Evolutionary conservation across 2,113 vertebrate species (phyloP), one percentile per base, ranked within the genome.

Genomic region (Cyphomyrus discorhynchus): DNA sequence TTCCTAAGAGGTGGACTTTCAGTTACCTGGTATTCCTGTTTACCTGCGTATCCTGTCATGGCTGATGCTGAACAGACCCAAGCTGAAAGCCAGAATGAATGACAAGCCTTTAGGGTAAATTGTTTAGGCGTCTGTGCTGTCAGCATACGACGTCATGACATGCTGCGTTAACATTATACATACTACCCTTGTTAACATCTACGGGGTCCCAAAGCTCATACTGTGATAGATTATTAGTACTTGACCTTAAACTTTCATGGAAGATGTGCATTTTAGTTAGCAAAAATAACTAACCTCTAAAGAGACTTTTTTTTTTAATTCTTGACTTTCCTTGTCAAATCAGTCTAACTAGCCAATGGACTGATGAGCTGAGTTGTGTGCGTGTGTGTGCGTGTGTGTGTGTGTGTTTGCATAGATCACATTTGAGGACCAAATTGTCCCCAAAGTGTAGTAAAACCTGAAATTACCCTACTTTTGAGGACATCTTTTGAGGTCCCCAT

Each of bases 41-140:
- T 93, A 95, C 94, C 92, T 93, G 94, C 92, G 13, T 46, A 91
- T 90, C 92, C 56, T 90, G 93, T 94, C 94, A 94, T 21, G 77
- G 80, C 92, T 95, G 95, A 95, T 92, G 91, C 91, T 93, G 94
- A 95, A 90, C 95, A 96, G 96, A 91, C 91, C 93, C 74, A 3
- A 39, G 39, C 66, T 56, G 74, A 94, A 92, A 91, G 92, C 91
- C 74, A 93, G 94, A 94, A 96, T 94, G 92, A 96, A 96, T 95
- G 94, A 95, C 92, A 92, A 92, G 86, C 80, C 92, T 47, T 86
- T 90, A 80, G 91, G 93, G 93, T 95, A 95, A 95, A 94, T 93
- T 91, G 94, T 95, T 94, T 93, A 87, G 90, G 91, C 92, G 91
- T 94, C 95, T 94, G 91, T 92, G 94, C 92, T 91, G 85, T 53